Evolutionary conservation across 2,113 vertebrate species (phyloP), one percentile per base, ranked within the genome.

Genomic region (Apteryx mantelli): DNA sequence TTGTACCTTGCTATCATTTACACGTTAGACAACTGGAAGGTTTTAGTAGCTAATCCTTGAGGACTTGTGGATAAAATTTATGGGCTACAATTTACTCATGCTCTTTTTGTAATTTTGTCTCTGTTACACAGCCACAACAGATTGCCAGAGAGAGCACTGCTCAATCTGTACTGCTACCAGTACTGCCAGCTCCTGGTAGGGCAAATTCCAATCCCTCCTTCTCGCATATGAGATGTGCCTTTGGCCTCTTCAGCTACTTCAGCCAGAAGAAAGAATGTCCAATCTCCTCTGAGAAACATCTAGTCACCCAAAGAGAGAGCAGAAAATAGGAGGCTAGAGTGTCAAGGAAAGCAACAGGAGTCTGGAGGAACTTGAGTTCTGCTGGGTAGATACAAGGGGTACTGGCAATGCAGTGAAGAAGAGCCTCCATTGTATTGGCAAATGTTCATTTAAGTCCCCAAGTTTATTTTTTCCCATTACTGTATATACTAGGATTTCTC

Each of bases 391-490:
- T 61, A 68, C 13, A 6, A 56, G n/a, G 13, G 71, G 3, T 6
- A 30, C 20, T 12, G 20, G 5, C 0, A 0, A 5, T 32, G 26
- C 19, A 40, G 38, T 36, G 19, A 48, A 34, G 66, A 68, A 55
- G 28, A 21, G 22, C 2, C 44, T 53, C 66, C 2, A 1, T 53
- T 80, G 4, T 13, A 40, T 2, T 63, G 53, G 22, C 11, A 69
- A 50, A 20, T 14, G 3, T 30, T 83, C 44, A 15, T 25, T 32
- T 58, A 52, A 26, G 18, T 24, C 38, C 21, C 42, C 22, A 28
- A 50, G 6, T 19, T 86, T 40, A 5, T 14, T 68, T 28, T n/a
- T 75, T 24, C 48, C 46, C 53, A 1, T 79, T 32, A 38, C 6
- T 60, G 4, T 34, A 22, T 26, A 28, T 5, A 30, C 5, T 38